phyloP scores from a whole-genome alignment of 1,140 invertebrate species.

The Littorina saxatilis region DNA sequence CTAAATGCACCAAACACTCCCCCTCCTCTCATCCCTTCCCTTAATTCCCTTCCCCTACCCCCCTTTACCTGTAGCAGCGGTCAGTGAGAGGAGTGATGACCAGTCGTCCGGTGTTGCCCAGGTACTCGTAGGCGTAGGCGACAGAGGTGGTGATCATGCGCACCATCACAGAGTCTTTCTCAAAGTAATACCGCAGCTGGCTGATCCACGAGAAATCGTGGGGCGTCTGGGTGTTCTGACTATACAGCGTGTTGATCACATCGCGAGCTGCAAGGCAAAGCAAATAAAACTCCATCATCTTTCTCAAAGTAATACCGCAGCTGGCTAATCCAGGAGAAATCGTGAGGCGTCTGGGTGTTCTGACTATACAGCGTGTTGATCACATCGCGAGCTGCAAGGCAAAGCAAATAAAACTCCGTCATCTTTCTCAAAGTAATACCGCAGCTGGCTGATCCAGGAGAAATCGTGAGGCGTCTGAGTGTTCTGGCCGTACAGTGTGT shows the following conservation, averaged over 20 bases:
- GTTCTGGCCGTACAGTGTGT: constrained; percentile 60
- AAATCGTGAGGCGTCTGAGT: constrained; percentile 69
- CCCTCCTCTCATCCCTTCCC: no score
- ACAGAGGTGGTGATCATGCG: constrained; percentile 75
- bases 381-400: constrained; percentile 85
- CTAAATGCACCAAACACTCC: no score
- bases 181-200: constrained; percentile 74
- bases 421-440: constrained; percentile 72
- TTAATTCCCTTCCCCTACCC: no score
- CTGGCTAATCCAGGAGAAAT: constrained; percentile 76
- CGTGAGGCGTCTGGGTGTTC: constrained; percentile 59
- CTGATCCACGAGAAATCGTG: constrained; percentile 76
- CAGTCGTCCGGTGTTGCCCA: constrained; percentile 72
- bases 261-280: constrained; percentile 82
- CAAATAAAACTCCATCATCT: no score
- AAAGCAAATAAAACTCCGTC: no score
- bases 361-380: constrained; percentile 75
- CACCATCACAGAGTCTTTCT: constrained; percentile 58
- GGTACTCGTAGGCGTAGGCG: constrained; percentile 74
- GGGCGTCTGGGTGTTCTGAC: constrained; percentile 55
- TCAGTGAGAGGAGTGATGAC: constrained; percentile 76
- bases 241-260: constrained; percentile 79
- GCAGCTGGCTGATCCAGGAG: constrained; percentile 75
- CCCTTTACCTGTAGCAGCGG: constrained; percentile 71
- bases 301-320: constrained; percentile 73